phyloP scores from a whole-genome alignment of 2,113 vertebrate genomes.

The Rhynchopsitta pachyrhyncha region DNA sequence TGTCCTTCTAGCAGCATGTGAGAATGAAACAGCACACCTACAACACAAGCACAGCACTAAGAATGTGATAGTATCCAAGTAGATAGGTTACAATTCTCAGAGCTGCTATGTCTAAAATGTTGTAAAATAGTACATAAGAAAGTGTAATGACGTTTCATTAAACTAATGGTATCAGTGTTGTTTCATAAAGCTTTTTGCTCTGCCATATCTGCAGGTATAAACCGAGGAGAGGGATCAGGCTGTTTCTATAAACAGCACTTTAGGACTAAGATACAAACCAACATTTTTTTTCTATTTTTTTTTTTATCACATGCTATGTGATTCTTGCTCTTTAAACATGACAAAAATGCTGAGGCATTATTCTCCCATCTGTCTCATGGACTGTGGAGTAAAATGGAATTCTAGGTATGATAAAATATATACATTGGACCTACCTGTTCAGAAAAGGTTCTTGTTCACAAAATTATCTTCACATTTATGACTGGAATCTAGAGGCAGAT shows the following conservation, averaged over 20 bases:
- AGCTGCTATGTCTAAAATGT: background rate
- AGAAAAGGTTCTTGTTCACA: background rate
- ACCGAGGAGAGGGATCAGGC: background rate
- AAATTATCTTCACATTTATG: background rate
- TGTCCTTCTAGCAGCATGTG: accelerated
- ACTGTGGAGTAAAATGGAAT: background rate
- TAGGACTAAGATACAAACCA: background rate
- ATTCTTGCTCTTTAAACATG: background rate
- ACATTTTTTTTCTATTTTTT: background rate
- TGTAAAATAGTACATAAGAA: background rate
- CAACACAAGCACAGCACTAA: accelerated
- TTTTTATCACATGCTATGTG: background rate
- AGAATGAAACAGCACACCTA: background rate
- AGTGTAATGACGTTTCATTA: background rate
- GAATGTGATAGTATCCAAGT: background rate
- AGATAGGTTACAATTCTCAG: background rate
- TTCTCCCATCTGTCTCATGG: background rate
- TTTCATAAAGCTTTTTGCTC: background rate
- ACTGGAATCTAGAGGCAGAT: background rate
- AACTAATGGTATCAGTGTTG: background rate
- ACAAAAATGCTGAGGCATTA: background rate
- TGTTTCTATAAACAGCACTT: background rate
- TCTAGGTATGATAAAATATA: background rate
- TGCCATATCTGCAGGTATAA: background rate
- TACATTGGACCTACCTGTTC: background rate